Evolutionary conservation across 2,888 invertebrate species (phyloP), one percentile per base, ranked within the genome.

Genomic region (Emmelina monodactyla): DNA sequence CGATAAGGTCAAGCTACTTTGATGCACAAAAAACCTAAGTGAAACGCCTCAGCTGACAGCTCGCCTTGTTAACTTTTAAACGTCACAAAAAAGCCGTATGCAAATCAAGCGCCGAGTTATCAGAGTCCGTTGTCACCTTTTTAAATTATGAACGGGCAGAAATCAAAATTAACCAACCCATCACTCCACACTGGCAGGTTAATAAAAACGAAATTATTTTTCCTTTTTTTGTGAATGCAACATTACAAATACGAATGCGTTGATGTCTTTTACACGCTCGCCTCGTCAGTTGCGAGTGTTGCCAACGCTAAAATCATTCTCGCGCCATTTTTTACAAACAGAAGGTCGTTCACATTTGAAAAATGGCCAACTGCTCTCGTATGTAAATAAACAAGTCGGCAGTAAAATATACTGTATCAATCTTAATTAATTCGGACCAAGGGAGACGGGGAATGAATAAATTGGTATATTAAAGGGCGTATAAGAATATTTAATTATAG

Each of bases 401-500:
- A 55, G 55, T 54, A 59, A 56, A 55, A 62, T 55, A 55, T 55
- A 59, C 56, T 53, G 53, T 58, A 73, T 75, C 71, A 71, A 72
- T 75, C 73, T 75, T 73, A 75, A 76, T 76, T 73, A 75, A 73
- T 63, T 60, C 61, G 45, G 47, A 51, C 50, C 47, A 55, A 50
- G 29, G 49, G 54, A 57, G 56, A 60, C 60, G 55, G 46, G 49
- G 55, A 61, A 58, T 55, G 62, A 70, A 75, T 75, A 76, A 69
- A 76, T 71, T 66, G 63, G 58, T 62, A 61, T 66, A 71, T 70
- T 69, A 70, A 70, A 66, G 60, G 56, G 63, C 58, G 62, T 67
- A 68, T 63, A 60, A 67, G 67, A n/a, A 71, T 72, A 70, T 73
- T 75, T 76, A 75, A 78, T 78, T 78, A 73, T 61, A 55, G 58